Base-by-base conservation (phyloP, 2,888 invertebrate genomes). In the Nudaria mundana region DNA sequence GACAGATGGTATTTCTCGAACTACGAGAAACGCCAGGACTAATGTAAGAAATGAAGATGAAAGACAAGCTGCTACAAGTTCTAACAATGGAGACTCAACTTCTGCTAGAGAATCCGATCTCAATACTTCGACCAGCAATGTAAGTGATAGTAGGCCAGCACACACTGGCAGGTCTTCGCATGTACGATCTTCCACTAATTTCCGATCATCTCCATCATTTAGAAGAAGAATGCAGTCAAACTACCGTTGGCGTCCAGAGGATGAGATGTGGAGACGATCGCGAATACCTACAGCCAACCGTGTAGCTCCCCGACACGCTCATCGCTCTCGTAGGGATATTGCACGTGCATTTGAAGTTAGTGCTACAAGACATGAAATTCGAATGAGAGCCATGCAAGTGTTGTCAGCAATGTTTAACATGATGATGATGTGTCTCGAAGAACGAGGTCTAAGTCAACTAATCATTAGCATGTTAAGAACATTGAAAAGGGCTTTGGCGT, bases 381-480 rank as follows among this genome's bases (percentile, higher is more conserved):
- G 88, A n/a, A 81, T 86, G 79, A 71, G 88, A 37, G 89, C 88
- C 10, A 86, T 85, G 82, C 84, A 85, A 60, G 84, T 89, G 1
- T 59, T 89, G 12, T 85, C 88, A n/a, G 79, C 85, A 3, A 86
- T 89, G 85, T 89, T 89, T 50, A 85, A 87, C 49, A 85, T 87
- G 76, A 89, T 89, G 89, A 88, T 89, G 87, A 81, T 82, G 79
- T 89, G 89, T 46, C 68, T 88, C 18, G 87, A 88, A 48, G 86
- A 86, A 49, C 71, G 78, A 23, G 87, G 87, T 13, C 71, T 89
- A 23, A 86, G 85, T 50, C 81, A 83, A 45, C 67, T 84, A 3
- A 87, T 89, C 35, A 86, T 87, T 29, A 76, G 57, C 37, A 88
- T 89, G 88, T 54, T 89, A 39, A 68, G 81, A 29, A 80, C 80